These are phyloP conservation scores for Centrocercus urophasianus DNA, from an alignment of 2,113 vertebrate species.

Conservation along the genomic window DNA sequence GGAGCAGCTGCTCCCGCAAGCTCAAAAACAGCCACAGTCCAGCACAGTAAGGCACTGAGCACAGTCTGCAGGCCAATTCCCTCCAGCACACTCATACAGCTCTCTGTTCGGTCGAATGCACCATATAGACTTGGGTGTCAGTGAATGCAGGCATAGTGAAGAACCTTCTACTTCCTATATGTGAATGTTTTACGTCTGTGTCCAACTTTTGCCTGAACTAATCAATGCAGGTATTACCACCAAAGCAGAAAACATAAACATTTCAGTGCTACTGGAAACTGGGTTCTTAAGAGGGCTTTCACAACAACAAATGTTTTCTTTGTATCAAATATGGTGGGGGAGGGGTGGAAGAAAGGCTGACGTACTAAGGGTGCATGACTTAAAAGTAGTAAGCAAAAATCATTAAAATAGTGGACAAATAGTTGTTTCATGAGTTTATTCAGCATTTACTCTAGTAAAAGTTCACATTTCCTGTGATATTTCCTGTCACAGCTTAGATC, in stretches of 20 bases:
- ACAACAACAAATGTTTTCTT: not conserved
- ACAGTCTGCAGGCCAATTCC: not conserved
- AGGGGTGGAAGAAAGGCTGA: not conserved
- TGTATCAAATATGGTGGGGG: not conserved
- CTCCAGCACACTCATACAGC: not conserved
- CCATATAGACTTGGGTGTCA: not conserved
- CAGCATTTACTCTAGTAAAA: not conserved
- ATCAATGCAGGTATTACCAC: not conserved
- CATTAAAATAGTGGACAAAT: not conserved
- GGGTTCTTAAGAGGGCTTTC: not conserved
- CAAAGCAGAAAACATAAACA: not conserved
- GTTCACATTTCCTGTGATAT: not conserved
- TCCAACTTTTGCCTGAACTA: not conserved
- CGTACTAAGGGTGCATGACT: not conserved
- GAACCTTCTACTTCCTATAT: not conserved
- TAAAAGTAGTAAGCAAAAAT: not conserved
- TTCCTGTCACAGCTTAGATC: not conserved
- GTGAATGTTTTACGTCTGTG: not conserved
- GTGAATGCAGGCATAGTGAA: not conserved
- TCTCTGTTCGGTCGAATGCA: not conserved
- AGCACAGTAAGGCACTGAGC: not conserved
- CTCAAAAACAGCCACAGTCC: not conserved
- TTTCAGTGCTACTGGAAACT: not conserved
- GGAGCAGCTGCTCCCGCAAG: not conserved
- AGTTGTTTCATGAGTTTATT: not conserved